Evolutionary conservation across 2,888 invertebrate genomes (phyloP).

Genomic region (Parasteatoda lunata): DNA sequence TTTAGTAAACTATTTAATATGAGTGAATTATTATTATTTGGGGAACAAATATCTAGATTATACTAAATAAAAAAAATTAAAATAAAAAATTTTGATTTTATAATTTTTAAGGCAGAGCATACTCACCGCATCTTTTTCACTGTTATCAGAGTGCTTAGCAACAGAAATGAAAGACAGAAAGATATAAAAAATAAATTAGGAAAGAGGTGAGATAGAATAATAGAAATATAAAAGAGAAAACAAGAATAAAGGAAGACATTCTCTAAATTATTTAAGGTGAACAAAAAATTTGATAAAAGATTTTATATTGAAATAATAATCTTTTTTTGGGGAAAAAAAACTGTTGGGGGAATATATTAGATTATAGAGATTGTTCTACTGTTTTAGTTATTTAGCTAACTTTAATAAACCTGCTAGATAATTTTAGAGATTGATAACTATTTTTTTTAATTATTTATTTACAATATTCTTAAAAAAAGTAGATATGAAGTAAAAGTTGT

Average conservation of each 20-base stretch:
- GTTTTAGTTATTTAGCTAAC: too few relatives aligned
- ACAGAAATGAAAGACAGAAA: slow-evolving; percentile 23
- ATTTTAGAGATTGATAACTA: too few relatives aligned
- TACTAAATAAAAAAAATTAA: neutral
- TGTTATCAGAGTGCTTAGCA: slow-evolving; percentile 68
- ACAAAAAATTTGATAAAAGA: too few relatives aligned
- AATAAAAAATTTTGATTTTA: neutral
- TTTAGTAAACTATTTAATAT: neutral
- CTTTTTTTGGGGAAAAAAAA: too few relatives aligned
- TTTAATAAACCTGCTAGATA: too few relatives aligned
- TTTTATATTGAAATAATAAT: too few relatives aligned
- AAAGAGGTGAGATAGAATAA: slow-evolving; percentile 8
- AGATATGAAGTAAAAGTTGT: too few relatives aligned
- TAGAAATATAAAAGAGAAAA: neutral
- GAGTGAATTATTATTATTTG: neutral
- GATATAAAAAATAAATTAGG: slow-evolving; percentile 16
- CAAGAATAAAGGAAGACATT: neutral
- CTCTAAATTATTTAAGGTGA: neutral
- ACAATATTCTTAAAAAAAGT: too few relatives aligned
- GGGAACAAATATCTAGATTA: neutral
- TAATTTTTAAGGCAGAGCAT: slow-evolving; percentile 1
- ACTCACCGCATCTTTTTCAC: slow-evolving; percentile 67
- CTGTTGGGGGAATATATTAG: too few relatives aligned
- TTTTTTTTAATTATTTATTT: too few relatives aligned
- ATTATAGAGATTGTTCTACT: too few relatives aligned